Evolutionary conservation across 2,888 invertebrate species (phyloP).

Genomic region (Gandaritis pyraliata): DNA sequence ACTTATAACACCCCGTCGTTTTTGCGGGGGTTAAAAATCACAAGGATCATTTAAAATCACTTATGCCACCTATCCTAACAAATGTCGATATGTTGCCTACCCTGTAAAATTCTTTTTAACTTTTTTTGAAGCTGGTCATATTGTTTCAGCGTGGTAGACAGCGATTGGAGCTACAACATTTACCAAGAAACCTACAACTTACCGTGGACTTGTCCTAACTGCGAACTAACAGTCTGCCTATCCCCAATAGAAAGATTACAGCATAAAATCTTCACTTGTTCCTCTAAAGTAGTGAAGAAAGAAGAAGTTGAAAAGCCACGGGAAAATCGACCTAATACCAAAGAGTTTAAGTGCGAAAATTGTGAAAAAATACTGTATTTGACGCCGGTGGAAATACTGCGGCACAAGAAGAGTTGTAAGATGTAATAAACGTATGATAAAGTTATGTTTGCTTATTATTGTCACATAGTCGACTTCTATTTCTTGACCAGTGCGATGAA

Average conservation of each 20-base stretch:
- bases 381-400: constrained; percentile 93
- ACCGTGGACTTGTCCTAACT: constrained; percentile 90
- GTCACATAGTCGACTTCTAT: too few species aligned
- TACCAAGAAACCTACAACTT: constrained; percentile 85
- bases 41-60: too few species aligned
- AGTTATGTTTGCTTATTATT: constrained; percentile 14
- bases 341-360: constrained; percentile 88
- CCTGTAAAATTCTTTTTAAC: too few species aligned
- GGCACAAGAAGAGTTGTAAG: constrained; percentile 89
- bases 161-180: constrained; percentile 87
- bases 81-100: too few species aligned
- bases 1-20: too few species aligned
- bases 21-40: too few species aligned
- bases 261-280: constrained; percentile 85
- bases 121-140: too few species aligned
- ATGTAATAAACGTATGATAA: constrained; percentile 55
- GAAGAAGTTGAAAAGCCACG: constrained; percentile 55
- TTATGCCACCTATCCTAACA: too few species aligned
- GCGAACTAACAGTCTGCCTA: constrained; percentile 85
- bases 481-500: too few species aligned
- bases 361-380: constrained; percentile 89
- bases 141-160: constrained; percentile 85
- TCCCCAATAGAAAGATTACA: constrained; percentile 89
- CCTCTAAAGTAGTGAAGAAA: constrained; percentile 60
- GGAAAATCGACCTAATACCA: constrained; percentile 82